Evolutionary conservation across 2,888 invertebrate species (phyloP), one percentile per base, ranked within the genome.

Genomic region (Acrobasis suavella): DNA sequence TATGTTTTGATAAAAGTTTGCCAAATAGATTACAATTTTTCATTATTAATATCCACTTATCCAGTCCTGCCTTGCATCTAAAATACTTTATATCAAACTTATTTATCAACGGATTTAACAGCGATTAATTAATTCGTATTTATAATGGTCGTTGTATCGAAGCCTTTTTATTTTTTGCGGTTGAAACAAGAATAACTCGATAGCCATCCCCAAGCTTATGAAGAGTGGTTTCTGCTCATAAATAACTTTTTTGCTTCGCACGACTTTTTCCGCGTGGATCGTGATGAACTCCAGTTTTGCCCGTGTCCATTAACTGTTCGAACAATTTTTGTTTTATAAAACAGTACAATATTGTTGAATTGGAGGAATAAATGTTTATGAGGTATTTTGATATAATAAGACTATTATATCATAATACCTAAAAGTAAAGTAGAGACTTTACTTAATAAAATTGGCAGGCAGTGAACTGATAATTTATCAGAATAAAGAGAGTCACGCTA

Each of bases 181-280:
- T 52, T 38, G 38, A 38, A 54, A 54, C 38, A 54, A 32, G 38
- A 54, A 54, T 54, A 54, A 54, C 32, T 54, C 37, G 15, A 54
- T 54, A 38, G 54, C 15, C 38, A 38, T n/a, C 54, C 54, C 54
- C 38, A 38, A 38, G 38, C 54, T 38, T 38, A 38, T 37, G 38
- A 54, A 32, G 10, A 22, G 51, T 32, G 52, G 52, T 32, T 22
- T 17, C 32, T 52, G 52, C 52, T 52, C 52, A 52, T 52, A 52
- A 52, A 52, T 52, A 52, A 52, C 32, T 32, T 52, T 46, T 52
- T 52, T 52, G 52, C 52, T 32, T 52, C 14, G 52, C 52, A 32
- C 32, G 32, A 52, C 52, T 52, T 52, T 52, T 52, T 52, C 52
- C 52, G 52, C 32, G 52, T 52, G 32, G 32, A 52, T 52, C 52